Conservation (phyloP, 2,888 invertebrate species). For the Periphyllus acericola region DNA sequence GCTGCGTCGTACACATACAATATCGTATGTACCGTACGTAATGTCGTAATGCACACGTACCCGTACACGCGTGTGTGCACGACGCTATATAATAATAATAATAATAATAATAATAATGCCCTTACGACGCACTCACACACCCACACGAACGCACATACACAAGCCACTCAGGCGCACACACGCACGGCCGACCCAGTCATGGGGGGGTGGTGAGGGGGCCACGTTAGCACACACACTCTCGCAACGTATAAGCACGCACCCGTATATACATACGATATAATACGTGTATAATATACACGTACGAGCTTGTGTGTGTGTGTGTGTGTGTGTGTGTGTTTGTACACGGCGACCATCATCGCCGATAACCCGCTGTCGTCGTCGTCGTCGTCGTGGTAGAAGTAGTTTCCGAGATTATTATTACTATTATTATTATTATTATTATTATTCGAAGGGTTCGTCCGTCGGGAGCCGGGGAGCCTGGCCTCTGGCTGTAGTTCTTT, state of each 20-base stretch:
- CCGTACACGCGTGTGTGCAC: background rate
- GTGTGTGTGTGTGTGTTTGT: background rate
- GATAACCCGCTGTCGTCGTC: conserved; percentile 21
- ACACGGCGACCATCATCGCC: background rate
- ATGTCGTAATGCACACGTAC: background rate
- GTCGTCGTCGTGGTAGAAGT: background rate
- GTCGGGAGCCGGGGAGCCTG: background rate
- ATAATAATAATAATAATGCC: conserved; percentile 19
- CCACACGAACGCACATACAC: no score
- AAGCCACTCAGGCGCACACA: no score
- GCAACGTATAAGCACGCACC: no score
- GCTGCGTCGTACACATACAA: background rate
- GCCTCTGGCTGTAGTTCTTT: background rate
- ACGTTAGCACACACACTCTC: background rate
- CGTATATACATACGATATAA: no score
- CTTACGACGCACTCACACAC: conserved; percentile 19
- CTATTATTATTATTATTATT: no score
- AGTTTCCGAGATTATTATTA: conserved; percentile 10
- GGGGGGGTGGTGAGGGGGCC: background rate
- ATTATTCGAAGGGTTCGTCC: background rate
- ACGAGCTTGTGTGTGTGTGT: no score
- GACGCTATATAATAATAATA: background rate
- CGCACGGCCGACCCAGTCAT: no score
- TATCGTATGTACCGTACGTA: background rate
- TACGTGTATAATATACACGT: no score